Evolutionary conservation across 2,113 vertebrate species (phyloP), one percentile per base, ranked within the genome.

Genomic region (Pavo muticus): DNA sequence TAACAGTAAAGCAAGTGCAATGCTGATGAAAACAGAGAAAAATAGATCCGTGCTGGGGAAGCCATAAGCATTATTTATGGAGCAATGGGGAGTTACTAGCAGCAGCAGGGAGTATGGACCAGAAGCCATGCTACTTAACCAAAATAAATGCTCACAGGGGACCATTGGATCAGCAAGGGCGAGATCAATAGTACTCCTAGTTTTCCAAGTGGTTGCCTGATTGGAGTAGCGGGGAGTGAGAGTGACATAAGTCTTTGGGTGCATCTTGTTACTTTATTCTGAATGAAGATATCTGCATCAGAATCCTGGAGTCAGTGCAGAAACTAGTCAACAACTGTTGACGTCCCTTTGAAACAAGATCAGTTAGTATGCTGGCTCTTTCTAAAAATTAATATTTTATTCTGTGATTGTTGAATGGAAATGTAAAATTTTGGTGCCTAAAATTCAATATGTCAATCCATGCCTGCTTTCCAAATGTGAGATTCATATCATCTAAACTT

Each of bases 111-210:
- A 93, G 73, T 24, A 37, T 65, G 67, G 76, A 95, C 76, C 83
- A 95, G 85, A 94, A 95, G 88, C 92, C 83, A 47, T 81, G 85
- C 90, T 92, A 91, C 94, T 95, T 96, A 95, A 90, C 88, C 91
- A 86, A 94, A 95, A 95, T 94, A 73, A 96, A 94, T 86, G 94
- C 59, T 97, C 93, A 81, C 95, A 87, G 85, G 84, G 88, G 91
- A 95, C 93, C 85, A 65, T 7, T 95, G 91, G 91, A 95, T 90
- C 95, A 95, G 91, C 91, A 84, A 88, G 94, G 76, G 90, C 64
- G 79, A 95, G 85, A 96, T 92, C 92, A 90, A 84, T 90, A 91
- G 85, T 57, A 69, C 44, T 97, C 65, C 93, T 93, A 48, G 79
- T 96, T 95, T 95, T 95, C 90, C 91, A 93, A 94, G 86, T 72